Conservation (phyloP, 1,140 invertebrate genomes). For the Whitmania pigra region DNA sequence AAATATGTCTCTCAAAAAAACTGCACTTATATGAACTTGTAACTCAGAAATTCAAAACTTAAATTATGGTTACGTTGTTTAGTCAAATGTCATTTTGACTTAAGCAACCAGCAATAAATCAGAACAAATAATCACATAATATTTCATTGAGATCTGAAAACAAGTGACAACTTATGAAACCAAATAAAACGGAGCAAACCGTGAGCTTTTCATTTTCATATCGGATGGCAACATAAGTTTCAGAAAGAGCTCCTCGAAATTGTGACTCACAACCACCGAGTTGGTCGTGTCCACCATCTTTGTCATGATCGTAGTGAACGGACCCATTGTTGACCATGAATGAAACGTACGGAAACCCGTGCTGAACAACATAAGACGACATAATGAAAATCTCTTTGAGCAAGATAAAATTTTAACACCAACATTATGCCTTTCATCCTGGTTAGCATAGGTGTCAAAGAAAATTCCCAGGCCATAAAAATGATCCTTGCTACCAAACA, state of each 20-base stretch:
- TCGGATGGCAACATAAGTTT: conserved; percentile 75
- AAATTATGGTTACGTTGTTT: no score
- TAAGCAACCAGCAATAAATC: no score
- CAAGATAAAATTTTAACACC: not conserved
- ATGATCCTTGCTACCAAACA: conserved; percentile 90
- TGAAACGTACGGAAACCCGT: conserved; percentile 93
- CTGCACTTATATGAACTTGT: no score
- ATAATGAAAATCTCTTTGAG: not conserved
- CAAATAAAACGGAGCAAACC: conserved; percentile 44
- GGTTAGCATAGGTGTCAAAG: conserved; percentile 96
- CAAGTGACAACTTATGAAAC: not conserved
- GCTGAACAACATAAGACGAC: conserved; percentile 48
- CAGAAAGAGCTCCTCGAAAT: conserved; percentile 79
- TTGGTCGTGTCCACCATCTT: conserved; percentile 94
- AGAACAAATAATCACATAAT: not conserved
- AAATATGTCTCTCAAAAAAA: no score
- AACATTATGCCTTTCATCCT: conserved; percentile 93
- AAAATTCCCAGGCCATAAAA: conserved; percentile 89
- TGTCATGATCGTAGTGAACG: conserved; percentile 89
- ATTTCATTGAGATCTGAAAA: not conserved
- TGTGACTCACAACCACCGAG: conserved; percentile 72
- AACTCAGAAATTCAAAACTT: no score
- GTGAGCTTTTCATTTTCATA: conserved; percentile 79
- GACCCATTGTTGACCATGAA: conserved; percentile 96
- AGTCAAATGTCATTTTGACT: no score